These are phyloP conservation scores for Marmota monax DNA, from an alignment of 2,113 vertebrate genomes.

Conservation along the genomic window DNA sequence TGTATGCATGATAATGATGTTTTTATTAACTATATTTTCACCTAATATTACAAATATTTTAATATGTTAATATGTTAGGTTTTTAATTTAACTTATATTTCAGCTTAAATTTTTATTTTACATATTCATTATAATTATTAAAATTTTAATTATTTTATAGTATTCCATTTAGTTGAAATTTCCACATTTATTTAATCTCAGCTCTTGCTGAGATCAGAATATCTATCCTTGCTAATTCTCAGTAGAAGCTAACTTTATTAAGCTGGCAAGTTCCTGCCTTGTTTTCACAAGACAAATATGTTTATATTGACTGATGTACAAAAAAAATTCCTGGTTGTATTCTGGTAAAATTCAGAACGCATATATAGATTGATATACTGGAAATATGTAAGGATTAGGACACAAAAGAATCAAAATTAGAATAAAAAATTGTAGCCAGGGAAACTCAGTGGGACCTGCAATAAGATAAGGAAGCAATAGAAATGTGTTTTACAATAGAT, in stretches of 20 bases:
- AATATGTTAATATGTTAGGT: background rate
- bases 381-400: rapidly evolving
- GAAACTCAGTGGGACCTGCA: background rate
- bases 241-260: background rate
- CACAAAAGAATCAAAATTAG: background rate
- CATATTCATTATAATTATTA: background rate
- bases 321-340: background rate
- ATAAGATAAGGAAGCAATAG: background rate
- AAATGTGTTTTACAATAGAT: background rate
- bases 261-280: background rate
- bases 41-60: background rate
- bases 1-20: background rate
- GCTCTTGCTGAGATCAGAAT: background rate
- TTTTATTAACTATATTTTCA: background rate
- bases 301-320: background rate
- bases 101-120: background rate
- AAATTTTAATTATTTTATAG: background rate
- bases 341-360: background rate
- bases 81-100: background rate
- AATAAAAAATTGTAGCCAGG: background rate
- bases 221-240: background rate
- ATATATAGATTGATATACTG: background rate
- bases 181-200: background rate
- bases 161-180: background rate
- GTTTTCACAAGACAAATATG: background rate